phyloP scores from a whole-genome alignment of 2,888 invertebrate species.

The Epiblema foenella region DNA sequence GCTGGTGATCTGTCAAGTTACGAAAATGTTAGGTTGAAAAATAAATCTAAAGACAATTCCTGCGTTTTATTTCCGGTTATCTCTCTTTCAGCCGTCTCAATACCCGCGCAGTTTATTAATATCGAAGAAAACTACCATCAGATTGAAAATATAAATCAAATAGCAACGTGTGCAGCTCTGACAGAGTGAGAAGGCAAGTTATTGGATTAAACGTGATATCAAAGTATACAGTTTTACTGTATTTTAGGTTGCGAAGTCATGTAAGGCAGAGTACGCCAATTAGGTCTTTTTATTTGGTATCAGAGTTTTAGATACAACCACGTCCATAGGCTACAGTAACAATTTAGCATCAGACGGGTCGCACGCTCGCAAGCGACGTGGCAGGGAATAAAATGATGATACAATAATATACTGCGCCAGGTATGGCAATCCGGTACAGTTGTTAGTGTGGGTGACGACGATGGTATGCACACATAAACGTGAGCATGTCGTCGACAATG shows the following conservation, averaged over 20 bases:
- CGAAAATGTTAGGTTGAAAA: constrained; percentile 83
- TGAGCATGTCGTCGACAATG: too few species aligned
- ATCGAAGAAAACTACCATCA: constrained; percentile 12
- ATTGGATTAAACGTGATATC: constrained; percentile 16
- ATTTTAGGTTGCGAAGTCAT: neutral
- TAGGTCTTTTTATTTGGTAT: neutral
- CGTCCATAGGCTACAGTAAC: too few species aligned
- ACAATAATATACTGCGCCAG: too few species aligned
- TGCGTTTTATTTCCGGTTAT: constrained; percentile 62
- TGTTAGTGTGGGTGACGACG: too few species aligned
- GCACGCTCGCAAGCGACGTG: too few species aligned
- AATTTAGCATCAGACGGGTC: too few species aligned
- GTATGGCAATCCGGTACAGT: too few species aligned
- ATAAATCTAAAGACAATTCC: constrained; percentile 75
- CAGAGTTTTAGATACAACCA: neutral
- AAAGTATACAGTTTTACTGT: neutral
- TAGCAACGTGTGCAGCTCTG: constrained; percentile 21
- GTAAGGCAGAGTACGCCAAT: neutral
- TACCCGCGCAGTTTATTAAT: constrained; percentile 15
- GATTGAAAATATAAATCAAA: constrained; percentile 32
- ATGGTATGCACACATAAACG: too few species aligned
- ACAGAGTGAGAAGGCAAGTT: constrained; percentile 11
- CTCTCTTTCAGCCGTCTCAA: constrained; percentile 46
- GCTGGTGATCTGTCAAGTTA: constrained; percentile 82
- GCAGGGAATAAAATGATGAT: too few species aligned